Base-by-base conservation (phyloP, 2,113 vertebrate genomes). In the Macrotus californicus region DNA sequence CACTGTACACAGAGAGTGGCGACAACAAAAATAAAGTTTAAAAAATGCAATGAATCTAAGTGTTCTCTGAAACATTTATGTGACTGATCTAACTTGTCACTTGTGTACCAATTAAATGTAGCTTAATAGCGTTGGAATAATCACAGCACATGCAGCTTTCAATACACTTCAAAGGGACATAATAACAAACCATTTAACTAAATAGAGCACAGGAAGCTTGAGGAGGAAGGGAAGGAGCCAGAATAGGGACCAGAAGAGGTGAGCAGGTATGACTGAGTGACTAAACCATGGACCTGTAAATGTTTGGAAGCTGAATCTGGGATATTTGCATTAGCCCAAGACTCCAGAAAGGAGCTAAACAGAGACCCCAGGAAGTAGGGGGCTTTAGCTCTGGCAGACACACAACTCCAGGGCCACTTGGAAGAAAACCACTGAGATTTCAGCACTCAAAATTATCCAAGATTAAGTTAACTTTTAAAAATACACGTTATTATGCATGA, bases 41-140 rank as follows among this genome's bases (percentile, higher is more conserved):
- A 92, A 86, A 96, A 94, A 89, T 91, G 34, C 73, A 95, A 8
- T 64, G 43, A 66, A 14, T 36, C 0, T 75, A 79, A 95, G 61
- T 75, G 15, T 87, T 86, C 52, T 86, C 43, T 72, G 84, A 95
- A 90, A 86, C 34, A 79, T 91, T 88, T 80, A 88, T 87, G 61
- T 54, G 43, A 92, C 34, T 93, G 6, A 87, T 94, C 72, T 96
- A 82, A 94, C 90, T 92, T 69, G 48, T 34, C 86, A 93, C 72
- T 91, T 86, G 81, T 87, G 26, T 61, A 73, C 82, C 91, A 95
- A 75, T 96, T 96, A 95, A 94, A 92, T 73, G 41, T 5, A 56
- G 29, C 52, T 85, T 91, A 77, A 64, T 56, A 91, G 8, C 93
- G 69, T 39, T 89, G 43, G 11, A 82, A 94, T 94, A 88, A 86